Evolutionary conservation across 1,140 invertebrate genomes (phyloP).

Genomic region (Lamellibrachia luymesi): DNA sequence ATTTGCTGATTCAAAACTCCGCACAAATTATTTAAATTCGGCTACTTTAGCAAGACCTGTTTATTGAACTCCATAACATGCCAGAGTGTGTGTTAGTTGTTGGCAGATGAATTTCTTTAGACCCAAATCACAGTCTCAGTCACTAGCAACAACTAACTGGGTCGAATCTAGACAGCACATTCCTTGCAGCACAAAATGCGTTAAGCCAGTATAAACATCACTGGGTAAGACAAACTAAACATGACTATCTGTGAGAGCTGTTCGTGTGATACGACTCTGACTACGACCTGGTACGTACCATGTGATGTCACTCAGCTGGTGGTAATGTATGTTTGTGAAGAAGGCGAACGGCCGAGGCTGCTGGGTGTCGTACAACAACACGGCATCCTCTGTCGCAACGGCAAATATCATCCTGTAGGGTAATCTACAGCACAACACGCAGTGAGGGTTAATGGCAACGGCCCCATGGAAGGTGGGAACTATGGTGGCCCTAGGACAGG

Average conservation of each 20-base stretch:
- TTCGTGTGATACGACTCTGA: too few species aligned
- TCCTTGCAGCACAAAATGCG: too few species aligned
- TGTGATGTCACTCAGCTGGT: conserved; percentile 83
- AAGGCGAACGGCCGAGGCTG: conserved; percentile 80
- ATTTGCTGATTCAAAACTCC: too few species aligned
- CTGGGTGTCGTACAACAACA: conserved; percentile 90
- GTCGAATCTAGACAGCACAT: too few species aligned
- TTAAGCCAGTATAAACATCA: conserved; percentile 11
- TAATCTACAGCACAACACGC: conserved; percentile 59
- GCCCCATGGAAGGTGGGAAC: background rate
- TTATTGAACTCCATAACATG: too few species aligned
- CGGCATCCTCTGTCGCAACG: conserved; percentile 80
- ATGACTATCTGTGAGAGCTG: background rate
- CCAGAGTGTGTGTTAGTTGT: too few species aligned
- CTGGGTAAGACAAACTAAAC: background rate
- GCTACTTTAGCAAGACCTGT: too few species aligned
- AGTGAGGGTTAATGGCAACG: background rate
- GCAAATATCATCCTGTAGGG: conserved; percentile 88
- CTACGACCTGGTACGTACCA: conserved; percentile 65
- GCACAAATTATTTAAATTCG: too few species aligned
- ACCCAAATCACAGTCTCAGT: too few species aligned
- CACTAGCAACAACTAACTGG: too few species aligned
- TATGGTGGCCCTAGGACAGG: background rate
- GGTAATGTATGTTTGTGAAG: conserved; percentile 90
- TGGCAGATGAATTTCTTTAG: too few species aligned